These are phyloP conservation scores for Alloscopus bannaensis DNA, from an alignment of 2,888 invertebrate genomes.

Conservation along the genomic window DNA sequence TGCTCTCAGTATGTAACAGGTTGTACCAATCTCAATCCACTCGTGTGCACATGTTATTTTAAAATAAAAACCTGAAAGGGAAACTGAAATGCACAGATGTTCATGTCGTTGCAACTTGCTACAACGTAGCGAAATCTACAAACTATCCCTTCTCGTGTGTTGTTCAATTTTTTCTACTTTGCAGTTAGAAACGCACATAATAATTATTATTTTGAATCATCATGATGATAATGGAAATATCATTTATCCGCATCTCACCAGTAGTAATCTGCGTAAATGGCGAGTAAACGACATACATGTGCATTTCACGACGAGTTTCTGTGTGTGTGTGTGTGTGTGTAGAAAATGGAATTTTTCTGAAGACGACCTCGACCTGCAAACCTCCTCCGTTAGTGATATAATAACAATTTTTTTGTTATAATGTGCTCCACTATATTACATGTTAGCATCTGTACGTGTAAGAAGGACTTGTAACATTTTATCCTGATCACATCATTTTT, in stretches of 20 bases:
- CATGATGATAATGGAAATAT: not conserved
- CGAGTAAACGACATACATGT: not conserved
- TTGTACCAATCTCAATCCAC: too few relatives aligned
- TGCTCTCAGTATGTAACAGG: too few relatives aligned
- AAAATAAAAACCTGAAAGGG: too few relatives aligned
- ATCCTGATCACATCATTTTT: too few relatives aligned
- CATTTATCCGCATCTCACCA: slow-evolving; percentile 9
- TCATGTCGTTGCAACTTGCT: too few relatives aligned
- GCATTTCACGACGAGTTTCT: not conserved
- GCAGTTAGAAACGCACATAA: slow-evolving; percentile 1
- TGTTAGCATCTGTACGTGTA: not conserved
- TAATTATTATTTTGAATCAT: slow-evolving; percentile 9
- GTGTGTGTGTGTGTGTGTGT: not conserved
- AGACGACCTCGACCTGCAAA: slow-evolving; percentile 73
- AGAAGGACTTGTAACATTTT: too few relatives aligned
- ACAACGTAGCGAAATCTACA: too few relatives aligned
- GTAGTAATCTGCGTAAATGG: slow-evolving; percentile 12
- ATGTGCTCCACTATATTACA: slow-evolving; percentile 1
- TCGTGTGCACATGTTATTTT: too few relatives aligned
- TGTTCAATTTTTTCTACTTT: not conserved
- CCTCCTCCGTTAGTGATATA: slow-evolving; percentile 54
- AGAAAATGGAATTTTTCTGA: slow-evolving; percentile 27
- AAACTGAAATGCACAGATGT: too few relatives aligned
- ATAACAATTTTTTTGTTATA: not conserved
- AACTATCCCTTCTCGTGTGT: too few relatives aligned